These are phyloP conservation scores for Gallinago solitaria DNA, from an alignment of 2,797 vertebrate genomes.

Conservation along the genomic window DNA sequence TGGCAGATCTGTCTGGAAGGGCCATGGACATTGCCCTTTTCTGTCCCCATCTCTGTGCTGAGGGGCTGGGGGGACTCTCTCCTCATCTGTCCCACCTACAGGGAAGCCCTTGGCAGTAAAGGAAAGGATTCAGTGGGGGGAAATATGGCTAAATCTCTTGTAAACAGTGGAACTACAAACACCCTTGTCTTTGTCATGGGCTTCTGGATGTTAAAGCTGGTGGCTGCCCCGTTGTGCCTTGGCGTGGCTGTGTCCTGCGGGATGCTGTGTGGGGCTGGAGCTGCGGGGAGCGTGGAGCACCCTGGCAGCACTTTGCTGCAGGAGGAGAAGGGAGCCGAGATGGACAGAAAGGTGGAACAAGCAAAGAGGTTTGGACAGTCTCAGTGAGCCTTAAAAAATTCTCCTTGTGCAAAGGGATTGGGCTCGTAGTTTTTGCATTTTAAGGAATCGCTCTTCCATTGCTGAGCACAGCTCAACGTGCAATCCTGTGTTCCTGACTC, in stretches of 20 bases:
- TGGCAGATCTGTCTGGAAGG: not conserved
- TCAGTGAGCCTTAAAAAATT: not conserved
- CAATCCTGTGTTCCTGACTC: not conserved
- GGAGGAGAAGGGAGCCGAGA: not conserved
- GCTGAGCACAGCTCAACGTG: not conserved
- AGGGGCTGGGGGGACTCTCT: not conserved
- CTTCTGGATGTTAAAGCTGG: not conserved
- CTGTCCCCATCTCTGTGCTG: accelerated
- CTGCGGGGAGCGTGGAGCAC: accelerated
- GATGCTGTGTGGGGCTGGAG: not conserved
- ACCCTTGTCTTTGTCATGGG: not conserved
- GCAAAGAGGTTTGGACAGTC: not conserved
- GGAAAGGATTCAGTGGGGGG: not conserved
- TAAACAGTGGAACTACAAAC: not conserved
- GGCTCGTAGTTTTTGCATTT: not conserved
- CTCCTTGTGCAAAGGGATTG: not conserved
- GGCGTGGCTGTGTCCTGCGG: no score
- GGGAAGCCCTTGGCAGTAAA: not conserved
- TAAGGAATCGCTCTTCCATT: not conserved
- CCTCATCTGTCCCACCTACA: not conserved
- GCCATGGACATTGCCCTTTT: not conserved
- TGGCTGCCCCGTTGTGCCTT: not conserved
- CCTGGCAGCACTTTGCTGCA: not conserved
- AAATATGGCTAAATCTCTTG: not conserved
- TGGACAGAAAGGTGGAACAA: not conserved